These are phyloP conservation scores for Epiperipatus broadwayi DNA, from an alignment of 2,888 invertebrate species.

Conservation along the genomic window DNA sequence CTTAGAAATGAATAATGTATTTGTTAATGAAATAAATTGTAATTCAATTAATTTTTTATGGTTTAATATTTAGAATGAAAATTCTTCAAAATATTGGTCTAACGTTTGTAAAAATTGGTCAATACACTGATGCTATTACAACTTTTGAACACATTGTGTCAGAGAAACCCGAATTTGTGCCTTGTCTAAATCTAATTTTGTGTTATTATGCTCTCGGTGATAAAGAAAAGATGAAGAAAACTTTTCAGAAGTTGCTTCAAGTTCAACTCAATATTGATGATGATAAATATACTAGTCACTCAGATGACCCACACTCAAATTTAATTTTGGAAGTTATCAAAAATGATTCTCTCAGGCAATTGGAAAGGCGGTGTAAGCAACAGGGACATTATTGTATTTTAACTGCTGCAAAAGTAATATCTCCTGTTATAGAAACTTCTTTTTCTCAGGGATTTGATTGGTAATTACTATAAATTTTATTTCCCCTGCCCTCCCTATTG, in stretches of 20 bases:
- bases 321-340: conserved; percentile 51
- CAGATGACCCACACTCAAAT: conserved; percentile 40
- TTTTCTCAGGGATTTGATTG: conserved; percentile 35
- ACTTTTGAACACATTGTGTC: conserved; percentile 97
- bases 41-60: too few relatives aligned
- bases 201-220: conserved; percentile 77
- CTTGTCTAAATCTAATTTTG: conserved; percentile 67
- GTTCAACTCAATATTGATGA: conserved; percentile 62
- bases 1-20: not conserved
- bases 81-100: conserved; percentile 96
- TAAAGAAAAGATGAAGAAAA: conserved; percentile 74
- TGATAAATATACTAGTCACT: conserved; percentile 39
- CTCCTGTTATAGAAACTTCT: conserved; percentile 50
- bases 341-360: conserved; percentile 50
- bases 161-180: conserved; percentile 63
- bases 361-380: conserved; percentile 46
- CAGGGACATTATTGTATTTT: conserved; percentile 63
- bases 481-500: too few relatives aligned
- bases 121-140: conserved; percentile 84
- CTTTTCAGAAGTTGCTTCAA: conserved; percentile 71
- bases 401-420: conserved; percentile 68
- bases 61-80: conserved; percentile 47
- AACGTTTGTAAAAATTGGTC: conserved; percentile 82
- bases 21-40: not conserved
- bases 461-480: too few relatives aligned